A percentile compares a stretch with the other conserved stretches of the same genome.
These are phyloP conservation scores for Ditylenchus dipsaci DNA, from an alignment of 1,140 invertebrate species.

Conservation along the genomic window DNA sequence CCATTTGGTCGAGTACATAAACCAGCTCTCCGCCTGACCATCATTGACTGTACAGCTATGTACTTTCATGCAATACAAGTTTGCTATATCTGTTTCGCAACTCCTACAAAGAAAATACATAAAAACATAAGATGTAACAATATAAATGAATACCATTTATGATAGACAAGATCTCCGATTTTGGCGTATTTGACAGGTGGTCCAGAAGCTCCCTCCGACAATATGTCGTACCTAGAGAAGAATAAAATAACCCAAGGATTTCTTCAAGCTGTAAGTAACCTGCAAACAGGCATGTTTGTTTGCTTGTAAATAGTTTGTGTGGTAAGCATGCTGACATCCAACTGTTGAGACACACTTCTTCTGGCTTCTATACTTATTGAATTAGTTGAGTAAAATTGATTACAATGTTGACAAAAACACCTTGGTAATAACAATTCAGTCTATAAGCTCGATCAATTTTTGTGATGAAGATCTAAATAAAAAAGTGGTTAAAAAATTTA, in stretches of 20 bases:
- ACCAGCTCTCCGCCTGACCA: conserved; percentile 54
- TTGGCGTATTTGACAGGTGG: conserved; percentile 50
- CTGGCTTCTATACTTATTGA: conserved; percentile 30
- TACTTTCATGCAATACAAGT: conserved; percentile 55
- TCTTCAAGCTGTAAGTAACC: conserved; percentile 17
- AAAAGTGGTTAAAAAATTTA: background rate
- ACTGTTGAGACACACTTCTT: conserved; percentile 42
- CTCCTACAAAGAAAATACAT: conserved; percentile 7
- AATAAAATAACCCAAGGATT: conserved; percentile 6
- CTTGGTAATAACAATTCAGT: conserved; percentile 52
- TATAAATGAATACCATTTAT: conserved; percentile 39
- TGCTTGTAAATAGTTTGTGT: conserved; percentile 38
- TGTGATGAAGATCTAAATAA: conserved; percentile 53
- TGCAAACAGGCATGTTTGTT: conserved; percentile 44
- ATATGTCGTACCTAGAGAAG: conserved; percentile 49
- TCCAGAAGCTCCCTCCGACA: conserved; percentile 40
- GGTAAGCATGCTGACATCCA: conserved; percentile 49
- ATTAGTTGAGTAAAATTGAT: background rate
- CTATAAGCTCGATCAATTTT: conserved; percentile 55
- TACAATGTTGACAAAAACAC: background rate
- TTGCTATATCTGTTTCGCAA: conserved; percentile 26
- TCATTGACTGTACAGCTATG: conserved; percentile 51
- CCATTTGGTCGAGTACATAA: conserved; percentile 50
- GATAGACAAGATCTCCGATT: conserved; percentile 55
- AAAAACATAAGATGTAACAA: too few species aligned